Base-by-base conservation (phyloP, 1,140 invertebrate species). In the Drosophila lacteicornis region DNA sequence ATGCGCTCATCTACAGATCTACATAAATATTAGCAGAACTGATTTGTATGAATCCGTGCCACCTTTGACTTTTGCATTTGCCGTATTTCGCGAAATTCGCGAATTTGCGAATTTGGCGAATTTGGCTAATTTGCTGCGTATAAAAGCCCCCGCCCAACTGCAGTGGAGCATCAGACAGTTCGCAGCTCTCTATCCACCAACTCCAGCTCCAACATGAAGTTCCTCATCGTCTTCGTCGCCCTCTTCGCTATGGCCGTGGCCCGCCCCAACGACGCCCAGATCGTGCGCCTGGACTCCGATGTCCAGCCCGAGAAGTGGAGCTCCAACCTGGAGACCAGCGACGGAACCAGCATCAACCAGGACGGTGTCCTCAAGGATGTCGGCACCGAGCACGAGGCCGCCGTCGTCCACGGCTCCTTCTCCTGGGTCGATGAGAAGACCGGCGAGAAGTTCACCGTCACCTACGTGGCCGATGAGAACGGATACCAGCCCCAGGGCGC, bases 401-500 rank as follows among this genome's bases (percentile, higher is more conserved):
- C 80, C 42, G 51, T 53, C 7, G 84, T 90, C 1, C 49, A 70
- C 8, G 90, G 90, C 4, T 61, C 56, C 12, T 91, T 6, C 73
- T 56, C 46, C 0, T 84, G 36, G 40, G 47, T 76, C 7, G 90
- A 15, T 57, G 67, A 74, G 36, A 75, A 91, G 73, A 75, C 68
- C 59, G 88, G 88, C 25, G 17, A 61, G 27, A 55, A 53, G 19
- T 85, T 66, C 71, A 53, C 50, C 7, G 55, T 91, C 42, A 77
- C 4, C 58, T 91, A 91, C 36, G 27, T 82, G n/a, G 88, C 88
- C 57, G 85, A 85, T 80, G 80, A 91, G 92, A 95, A 96, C 73
- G 96, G 96, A 42, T 97, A 95, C 94, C 95, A 95, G 68, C 95
- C 96, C 3, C 49, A 92, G 61, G 95, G 95, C 15, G 94, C 93